phyloP scores from a whole-genome alignment of 2,888 invertebrate genomes.

The Ophion ventricosus region DNA sequence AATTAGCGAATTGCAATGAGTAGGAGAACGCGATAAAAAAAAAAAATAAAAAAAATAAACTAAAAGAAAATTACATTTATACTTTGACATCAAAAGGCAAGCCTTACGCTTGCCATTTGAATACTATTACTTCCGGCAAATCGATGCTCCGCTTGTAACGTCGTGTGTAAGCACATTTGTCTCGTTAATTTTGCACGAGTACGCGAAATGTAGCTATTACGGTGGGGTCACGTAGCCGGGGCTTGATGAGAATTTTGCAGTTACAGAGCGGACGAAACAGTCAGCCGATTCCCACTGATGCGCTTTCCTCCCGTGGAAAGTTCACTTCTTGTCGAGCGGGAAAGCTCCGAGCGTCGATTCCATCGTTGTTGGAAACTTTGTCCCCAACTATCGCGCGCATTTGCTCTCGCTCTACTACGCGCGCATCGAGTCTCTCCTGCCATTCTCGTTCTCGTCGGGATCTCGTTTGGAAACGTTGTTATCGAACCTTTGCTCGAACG shows the following conservation, averaged over 20 bases:
- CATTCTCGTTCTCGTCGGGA: conserved; percentile 32
- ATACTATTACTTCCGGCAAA: neutral
- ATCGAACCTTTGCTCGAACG: conserved; percentile 51
- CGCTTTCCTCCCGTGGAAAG: conserved; percentile 39
- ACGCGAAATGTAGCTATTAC: conserved; percentile 18
- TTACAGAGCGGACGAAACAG: conserved; percentile 37
- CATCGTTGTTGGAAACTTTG: conserved; percentile 56
- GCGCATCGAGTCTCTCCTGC: neutral
- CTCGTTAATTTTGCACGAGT: conserved; percentile 48
- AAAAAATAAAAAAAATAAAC: too few species aligned
- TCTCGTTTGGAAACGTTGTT: conserved; percentile 58
- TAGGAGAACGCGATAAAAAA: neutral
- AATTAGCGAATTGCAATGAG: neutral
- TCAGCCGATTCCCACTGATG: conserved; percentile 29
- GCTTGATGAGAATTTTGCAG: conserved; percentile 45
- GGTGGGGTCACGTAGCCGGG: neutral
- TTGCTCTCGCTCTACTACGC: conserved; percentile 6
- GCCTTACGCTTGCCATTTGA: neutral
- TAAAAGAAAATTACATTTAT: neutral
- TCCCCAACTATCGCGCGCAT: neutral
- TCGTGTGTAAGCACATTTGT: conserved; percentile 30
- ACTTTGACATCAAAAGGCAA: neutral
- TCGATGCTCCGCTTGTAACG: conserved; percentile 10
- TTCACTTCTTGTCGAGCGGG: conserved; percentile 45
- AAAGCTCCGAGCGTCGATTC: conserved; percentile 47